Conservation (phyloP, 2,888 invertebrate species). For the Magallana nippona region DNA sequence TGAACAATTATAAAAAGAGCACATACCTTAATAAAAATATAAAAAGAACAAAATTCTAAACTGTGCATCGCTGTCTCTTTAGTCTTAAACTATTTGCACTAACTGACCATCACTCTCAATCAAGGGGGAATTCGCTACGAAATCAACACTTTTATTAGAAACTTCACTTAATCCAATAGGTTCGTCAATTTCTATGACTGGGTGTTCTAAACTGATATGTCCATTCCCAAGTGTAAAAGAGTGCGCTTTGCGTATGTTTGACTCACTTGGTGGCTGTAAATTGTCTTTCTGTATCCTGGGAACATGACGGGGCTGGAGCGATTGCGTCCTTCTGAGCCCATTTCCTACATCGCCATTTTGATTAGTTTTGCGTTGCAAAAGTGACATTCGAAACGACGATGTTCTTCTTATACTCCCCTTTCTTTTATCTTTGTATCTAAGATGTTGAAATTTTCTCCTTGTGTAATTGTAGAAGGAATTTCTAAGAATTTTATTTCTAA, state of each 20-base stretch:
- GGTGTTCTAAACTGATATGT: conserved; percentile 6
- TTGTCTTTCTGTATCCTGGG: not conserved
- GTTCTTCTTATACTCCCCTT: conserved; percentile 66
- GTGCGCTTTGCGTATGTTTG: conserved; percentile 44
- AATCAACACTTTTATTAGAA: conserved; percentile 35
- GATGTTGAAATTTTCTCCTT: conserved; percentile 63
- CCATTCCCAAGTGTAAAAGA: conserved; percentile 49
- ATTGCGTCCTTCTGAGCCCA: conserved; percentile 48
- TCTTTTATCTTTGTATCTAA: conserved; percentile 69
- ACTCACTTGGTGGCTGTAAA: conserved; percentile 38
- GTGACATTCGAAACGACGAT: conserved; percentile 55
- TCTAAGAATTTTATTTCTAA: conserved; percentile 72
- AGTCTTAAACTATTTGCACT: not conserved
- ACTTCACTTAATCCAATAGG: conserved; percentile 28
- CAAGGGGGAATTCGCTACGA: not conserved
- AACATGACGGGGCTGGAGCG: conserved; percentile 45
- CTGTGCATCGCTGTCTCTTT: too few species aligned
- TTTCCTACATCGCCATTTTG: conserved; percentile 46
- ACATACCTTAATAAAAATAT: too few species aligned
- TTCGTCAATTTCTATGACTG: not conserved
- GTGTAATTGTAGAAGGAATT: conserved; percentile 70
- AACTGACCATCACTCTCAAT: not conserved
- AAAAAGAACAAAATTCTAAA: too few species aligned
- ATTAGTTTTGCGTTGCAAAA: conserved; percentile 44
- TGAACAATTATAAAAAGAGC: too few species aligned